A percentile compares a stretch with the other conserved stretches of the same genome.
These are phyloP conservation scores for Rotaria sp. DNA, from an alignment of 2,888 invertebrate genomes.

Conservation along the genomic window DNA sequence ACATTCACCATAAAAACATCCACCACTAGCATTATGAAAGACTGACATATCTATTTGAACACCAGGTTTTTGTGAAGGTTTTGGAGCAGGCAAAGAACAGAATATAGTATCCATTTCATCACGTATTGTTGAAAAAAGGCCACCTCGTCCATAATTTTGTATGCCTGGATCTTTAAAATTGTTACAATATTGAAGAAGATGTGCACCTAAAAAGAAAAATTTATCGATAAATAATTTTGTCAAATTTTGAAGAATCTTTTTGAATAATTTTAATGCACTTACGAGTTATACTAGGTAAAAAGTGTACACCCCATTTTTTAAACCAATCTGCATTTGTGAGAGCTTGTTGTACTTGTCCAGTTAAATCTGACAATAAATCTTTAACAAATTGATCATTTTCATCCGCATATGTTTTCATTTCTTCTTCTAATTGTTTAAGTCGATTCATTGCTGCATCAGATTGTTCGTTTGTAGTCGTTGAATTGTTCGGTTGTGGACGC, in stretches of 20 bases:
- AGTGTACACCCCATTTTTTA: background rate
- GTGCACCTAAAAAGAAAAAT: background rate
- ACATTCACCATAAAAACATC: slow-evolving; percentile 8
- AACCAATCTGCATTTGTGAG: background rate
- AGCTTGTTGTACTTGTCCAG: slow-evolving; percentile 1
- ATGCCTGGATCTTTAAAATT: slow-evolving; percentile 32
- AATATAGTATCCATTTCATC: slow-evolving; percentile 23
- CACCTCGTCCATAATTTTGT: background rate
- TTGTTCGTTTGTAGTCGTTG: background rate
- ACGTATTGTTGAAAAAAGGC: background rate
- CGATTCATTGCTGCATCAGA: background rate
- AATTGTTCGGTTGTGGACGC: background rate
- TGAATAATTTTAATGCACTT: background rate
- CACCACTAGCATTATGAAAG: background rate
- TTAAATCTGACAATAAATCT: slow-evolving; percentile 9
- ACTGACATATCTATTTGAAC: background rate
- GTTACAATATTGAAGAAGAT: slow-evolving; percentile 6
- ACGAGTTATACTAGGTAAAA: background rate
- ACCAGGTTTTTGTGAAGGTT: background rate
- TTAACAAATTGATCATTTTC: background rate
- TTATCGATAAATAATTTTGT: too few relatives aligned
- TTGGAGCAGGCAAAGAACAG: slow-evolving; percentile 9
- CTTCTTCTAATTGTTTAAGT: background rate
- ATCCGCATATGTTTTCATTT: background rate
- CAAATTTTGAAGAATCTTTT: background rate